Conservation (phyloP, 2,113 vertebrate species). For the Platycercus adscitus region DNA sequence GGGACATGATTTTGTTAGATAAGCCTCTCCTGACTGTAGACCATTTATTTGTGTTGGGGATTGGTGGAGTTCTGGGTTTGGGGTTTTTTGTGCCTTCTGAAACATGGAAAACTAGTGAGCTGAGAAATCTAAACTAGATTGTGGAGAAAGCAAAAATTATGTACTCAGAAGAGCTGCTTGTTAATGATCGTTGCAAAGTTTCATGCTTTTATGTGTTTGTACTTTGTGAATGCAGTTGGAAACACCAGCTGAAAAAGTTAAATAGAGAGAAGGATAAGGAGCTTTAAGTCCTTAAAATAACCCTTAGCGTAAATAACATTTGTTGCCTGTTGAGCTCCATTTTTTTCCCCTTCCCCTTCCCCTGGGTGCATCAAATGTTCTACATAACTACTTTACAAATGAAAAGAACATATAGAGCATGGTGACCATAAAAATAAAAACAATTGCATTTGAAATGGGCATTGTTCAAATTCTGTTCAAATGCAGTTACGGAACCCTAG, state of each 20-base stretch:
- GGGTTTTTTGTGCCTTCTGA: fast-evolving
- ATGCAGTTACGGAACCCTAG: not conserved
- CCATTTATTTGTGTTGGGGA: not conserved
- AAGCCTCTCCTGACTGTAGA: not conserved
- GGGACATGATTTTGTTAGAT: not conserved
- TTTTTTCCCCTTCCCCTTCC: not conserved
- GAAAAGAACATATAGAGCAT: not conserved
- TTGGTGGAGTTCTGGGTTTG: not conserved
- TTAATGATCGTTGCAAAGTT: not conserved
- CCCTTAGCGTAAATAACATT: not conserved
- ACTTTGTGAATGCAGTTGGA: not conserved
- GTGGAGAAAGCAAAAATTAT: not conserved
- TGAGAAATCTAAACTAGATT: not conserved
- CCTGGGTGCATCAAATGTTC: not conserved
- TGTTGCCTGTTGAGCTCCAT: not conserved
- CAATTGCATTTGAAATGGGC: not conserved
- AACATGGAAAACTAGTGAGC: not conserved
- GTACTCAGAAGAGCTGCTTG: not conserved
- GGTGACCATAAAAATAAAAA: not conserved
- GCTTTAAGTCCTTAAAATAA: not conserved
- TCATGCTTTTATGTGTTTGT: not conserved
- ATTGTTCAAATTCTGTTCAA: not conserved
- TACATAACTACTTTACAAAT: not conserved
- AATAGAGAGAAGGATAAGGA: not conserved
- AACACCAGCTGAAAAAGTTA: not conserved